Evolutionary conservation across 23 tunicate species (phyloP).

Genomic region (Corella eumyota): DNA sequence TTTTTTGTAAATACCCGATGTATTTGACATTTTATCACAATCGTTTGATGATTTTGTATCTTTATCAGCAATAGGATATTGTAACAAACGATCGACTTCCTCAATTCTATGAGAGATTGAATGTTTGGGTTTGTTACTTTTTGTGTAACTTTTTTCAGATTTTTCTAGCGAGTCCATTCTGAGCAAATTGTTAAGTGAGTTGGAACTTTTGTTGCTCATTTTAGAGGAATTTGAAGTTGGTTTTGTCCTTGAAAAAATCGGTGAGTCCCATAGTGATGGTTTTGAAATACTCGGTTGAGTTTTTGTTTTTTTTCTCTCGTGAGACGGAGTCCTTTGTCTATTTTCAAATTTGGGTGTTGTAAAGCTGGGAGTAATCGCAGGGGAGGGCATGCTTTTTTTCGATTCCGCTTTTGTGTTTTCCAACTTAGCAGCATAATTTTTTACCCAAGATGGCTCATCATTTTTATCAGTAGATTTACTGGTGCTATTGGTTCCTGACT

Average conservation of each 20-base stretch:
- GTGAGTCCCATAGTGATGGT: conserved; percentile 19
- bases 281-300: neutral
- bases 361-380: neutral
- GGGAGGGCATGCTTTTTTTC: neutral
- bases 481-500: neutral
- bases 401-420: conserved; percentile 11
- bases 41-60: no score
- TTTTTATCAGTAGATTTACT: neutral
- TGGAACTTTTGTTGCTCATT: neutral
- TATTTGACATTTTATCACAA: no score
- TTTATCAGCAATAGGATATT: conserved; percentile 48
- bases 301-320: no score
- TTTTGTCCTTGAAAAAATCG: conserved; percentile 21
- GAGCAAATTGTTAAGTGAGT: no score
- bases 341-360: no score
- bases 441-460: conserved; percentile 51
- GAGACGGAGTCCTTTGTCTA: no score
- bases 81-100: conserved; percentile 42
- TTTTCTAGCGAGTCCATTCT: neutral
- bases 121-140: conserved; percentile 8
- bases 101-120: conserved; percentile 55
- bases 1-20: no score
- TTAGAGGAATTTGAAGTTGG: neutral
- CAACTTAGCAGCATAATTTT: conserved; percentile 39
- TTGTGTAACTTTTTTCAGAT: neutral